Evolutionary conservation across 2,113 vertebrate genomes (phyloP).

Genomic region (Brachyhypopomus gauderio): DNA sequence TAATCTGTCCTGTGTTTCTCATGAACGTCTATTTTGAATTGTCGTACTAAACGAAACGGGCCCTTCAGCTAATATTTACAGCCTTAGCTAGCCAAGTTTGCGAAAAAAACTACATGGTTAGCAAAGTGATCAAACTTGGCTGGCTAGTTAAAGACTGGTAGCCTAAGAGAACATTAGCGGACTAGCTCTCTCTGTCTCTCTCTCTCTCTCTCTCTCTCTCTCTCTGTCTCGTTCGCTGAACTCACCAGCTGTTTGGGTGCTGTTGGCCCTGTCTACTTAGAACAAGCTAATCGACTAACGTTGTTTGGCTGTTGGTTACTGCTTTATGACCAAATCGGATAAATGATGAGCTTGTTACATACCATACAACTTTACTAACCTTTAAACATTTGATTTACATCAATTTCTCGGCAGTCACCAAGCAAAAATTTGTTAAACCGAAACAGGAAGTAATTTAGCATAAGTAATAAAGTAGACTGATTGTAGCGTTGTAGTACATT

Average conservation of each 20-base stretch:
- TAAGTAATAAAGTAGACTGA: not conserved
- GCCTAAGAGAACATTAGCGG: constrained; percentile 21
- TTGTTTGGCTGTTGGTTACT: too few relatives aligned
- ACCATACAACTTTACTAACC: too few relatives aligned
- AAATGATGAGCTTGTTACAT: too few relatives aligned
- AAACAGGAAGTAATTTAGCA: constrained; percentile 21
- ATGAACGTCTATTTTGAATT: too few relatives aligned
- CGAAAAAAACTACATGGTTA: not conserved
- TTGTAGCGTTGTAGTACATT: not conserved
- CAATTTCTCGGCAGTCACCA: too few relatives aligned
- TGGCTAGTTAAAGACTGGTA: constrained; percentile 20
- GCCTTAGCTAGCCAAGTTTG: not conserved
- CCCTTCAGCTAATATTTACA: not conserved
- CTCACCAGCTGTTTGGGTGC: not conserved
- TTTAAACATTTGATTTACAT: too few relatives aligned
- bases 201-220: too few relatives aligned
- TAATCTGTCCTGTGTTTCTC: not conserved
- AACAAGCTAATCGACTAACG: too few relatives aligned
- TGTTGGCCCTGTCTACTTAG: not conserved
- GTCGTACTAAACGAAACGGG: not conserved
- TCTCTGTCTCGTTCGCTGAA: too few relatives aligned
- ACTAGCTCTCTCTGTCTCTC: too few relatives aligned
- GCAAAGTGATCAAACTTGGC: not conserved
- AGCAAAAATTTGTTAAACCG: not conserved
- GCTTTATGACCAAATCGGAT: too few relatives aligned